These are phyloP conservation scores for Dryococelus australis DNA, from an alignment of 2,888 invertebrate species.

Conservation along the genomic window DNA sequence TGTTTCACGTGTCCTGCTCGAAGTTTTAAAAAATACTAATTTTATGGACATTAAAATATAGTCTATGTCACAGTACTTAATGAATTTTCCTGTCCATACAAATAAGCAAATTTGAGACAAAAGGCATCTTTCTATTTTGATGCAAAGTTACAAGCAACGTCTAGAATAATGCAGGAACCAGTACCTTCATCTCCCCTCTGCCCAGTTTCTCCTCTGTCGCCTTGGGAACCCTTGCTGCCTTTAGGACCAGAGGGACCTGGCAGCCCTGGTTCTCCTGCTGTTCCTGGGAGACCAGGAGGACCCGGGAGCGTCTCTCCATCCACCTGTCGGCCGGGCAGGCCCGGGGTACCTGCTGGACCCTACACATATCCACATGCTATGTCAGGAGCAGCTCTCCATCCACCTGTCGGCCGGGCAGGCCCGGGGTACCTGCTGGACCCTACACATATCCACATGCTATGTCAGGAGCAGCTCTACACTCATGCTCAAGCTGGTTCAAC, in stretches of 20 bases:
- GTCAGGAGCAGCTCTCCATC: constrained; percentile 37
- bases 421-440: constrained; percentile 46
- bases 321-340: constrained; percentile 46
- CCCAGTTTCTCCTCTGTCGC: constrained; percentile 55
- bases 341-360: constrained; percentile 45
- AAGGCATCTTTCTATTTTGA: too few relatives aligned
- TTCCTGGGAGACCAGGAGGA: constrained; percentile 55
- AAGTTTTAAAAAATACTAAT: too few relatives aligned
- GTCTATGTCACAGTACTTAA: too few relatives aligned
- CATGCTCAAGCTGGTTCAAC: constrained; percentile 42
- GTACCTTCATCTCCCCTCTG: constrained; percentile 54
- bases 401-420: constrained; percentile 46
- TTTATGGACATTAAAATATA: too few relatives aligned
- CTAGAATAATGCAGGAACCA: background rate
- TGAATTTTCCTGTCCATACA: too few relatives aligned
- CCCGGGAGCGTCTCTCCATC: constrained; percentile 51
- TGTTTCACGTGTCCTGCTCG: too few relatives aligned
- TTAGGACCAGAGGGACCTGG: constrained; percentile 54
- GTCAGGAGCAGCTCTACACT: constrained; percentile 37
- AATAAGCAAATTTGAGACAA: too few relatives aligned
- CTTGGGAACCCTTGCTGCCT: constrained; percentile 48
- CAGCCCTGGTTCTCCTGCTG: constrained; percentile 58
- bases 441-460: constrained; percentile 18
- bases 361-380: constrained; percentile 18
- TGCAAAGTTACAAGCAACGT: too few relatives aligned